Base-by-base conservation (phyloP, 92 coral and sea anemone species). In the Hydrozoanthus gracilis region DNA sequence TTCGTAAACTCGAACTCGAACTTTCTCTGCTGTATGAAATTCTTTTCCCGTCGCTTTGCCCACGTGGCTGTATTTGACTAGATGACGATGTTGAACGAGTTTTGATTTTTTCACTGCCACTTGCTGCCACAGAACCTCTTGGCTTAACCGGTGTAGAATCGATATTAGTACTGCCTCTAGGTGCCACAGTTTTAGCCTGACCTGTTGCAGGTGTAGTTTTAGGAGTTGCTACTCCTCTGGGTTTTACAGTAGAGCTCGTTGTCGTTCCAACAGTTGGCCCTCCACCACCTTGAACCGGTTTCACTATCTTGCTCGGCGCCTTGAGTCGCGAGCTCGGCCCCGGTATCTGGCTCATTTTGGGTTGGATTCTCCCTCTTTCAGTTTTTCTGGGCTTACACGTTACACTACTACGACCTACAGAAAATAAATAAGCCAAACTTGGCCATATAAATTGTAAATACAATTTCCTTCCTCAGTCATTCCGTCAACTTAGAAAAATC, bases 251-350 rank as follows among this genome's bases (percentile, higher is more conserved):
- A 69, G 92, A 62, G 83, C 78, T 76, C 14, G 89, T 66, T 60
- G 94, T 71, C 45, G 88, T 88, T 79, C 84, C 83, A 44, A 89
- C 78, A 18, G 74, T 87, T n/a, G 86, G 83, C 68, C 92, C 92
- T 51, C 98, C 93, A 44, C 98, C 95, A 66, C 95, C 95, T 91
- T 93, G 98, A 14, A 95, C 61, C 62, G 98, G 98, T 88, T 93
- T 95, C 56, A 87, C 91, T 74, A 95, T 77, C 86, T 89, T 95
- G 71, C 83, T 92, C 51, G 95, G 92, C 86, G 95, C 89, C 69
- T 94, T 94, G 7, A 94, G 89, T 52, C 95, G 93, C 60, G 95
- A 78, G 76, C 76, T 83, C 44, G 92, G 94, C 62, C 89, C 89
- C 16, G 98, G 98, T 78, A 93, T 92, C 78, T 95, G 94, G 83